These are phyloP conservation scores for Ostrea edulis DNA, from an alignment of 1,140 invertebrate species.

Conservation along the genomic window DNA sequence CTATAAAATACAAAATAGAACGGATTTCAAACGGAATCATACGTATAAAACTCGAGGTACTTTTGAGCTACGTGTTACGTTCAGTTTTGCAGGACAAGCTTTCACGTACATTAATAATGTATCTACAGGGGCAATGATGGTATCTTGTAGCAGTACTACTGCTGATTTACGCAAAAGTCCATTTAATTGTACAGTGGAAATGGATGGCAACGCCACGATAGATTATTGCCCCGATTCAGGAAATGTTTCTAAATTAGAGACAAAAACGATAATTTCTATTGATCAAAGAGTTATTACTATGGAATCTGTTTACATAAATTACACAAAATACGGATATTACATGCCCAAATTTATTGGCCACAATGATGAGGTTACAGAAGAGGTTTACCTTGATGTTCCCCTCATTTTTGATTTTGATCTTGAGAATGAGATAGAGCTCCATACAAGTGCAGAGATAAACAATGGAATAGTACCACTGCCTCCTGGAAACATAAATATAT, in stretches of 20 bases:
- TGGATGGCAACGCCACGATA: background rate
- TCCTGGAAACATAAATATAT: background rate
- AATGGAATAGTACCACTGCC: background rate
- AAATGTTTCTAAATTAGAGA: background rate
- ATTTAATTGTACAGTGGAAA: background rate
- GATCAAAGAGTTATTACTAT: background rate
- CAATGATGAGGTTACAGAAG: background rate
- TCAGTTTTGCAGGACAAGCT: background rate
- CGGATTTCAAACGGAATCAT: background rate
- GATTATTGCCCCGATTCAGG: background rate
- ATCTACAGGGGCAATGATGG: background rate
- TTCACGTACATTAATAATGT: background rate
- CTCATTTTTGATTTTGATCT: background rate
- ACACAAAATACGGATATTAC: background rate
- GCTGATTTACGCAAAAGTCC: background rate
- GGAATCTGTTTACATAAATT: background rate
- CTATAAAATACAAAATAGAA: background rate
- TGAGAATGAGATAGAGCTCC: background rate
- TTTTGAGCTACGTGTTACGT: background rate
- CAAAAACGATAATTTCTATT: background rate
- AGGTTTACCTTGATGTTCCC: background rate
- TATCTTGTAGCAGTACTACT: background rate
- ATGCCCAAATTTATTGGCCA: slow-evolving; percentile 10
- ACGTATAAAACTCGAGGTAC: background rate
- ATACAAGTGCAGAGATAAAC: background rate